These are phyloP conservation scores for Drosophila ezoana DNA, from an alignment of 2,888 invertebrate species.

Conservation along the genomic window DNA sequence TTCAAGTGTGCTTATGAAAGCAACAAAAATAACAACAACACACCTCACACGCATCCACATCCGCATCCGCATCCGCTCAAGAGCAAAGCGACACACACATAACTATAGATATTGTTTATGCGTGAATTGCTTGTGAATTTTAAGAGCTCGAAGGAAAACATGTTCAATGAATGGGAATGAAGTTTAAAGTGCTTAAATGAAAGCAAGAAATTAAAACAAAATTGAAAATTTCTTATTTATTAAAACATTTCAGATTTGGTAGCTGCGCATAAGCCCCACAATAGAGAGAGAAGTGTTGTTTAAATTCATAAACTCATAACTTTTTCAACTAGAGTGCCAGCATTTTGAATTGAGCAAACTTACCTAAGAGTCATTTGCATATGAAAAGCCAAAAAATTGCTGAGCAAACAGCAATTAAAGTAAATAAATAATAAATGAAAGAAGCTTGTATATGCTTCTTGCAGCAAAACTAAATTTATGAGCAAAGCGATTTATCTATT, in stretches of 20 bases:
- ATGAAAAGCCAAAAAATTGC: conserved; percentile 2
- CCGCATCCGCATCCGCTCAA: conserved; percentile 5
- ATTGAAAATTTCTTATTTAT: no score
- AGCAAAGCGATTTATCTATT: conserved; percentile 35
- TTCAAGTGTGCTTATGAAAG: conserved; percentile 59
- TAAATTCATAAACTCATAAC: conserved; percentile 28
- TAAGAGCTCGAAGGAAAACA: neutral
- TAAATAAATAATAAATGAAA: conserved; percentile 33
- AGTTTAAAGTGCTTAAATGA: no score
- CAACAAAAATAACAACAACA: conserved; percentile 17
- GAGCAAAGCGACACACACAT: conserved; percentile 19
- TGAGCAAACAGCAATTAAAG: conserved; percentile 29
- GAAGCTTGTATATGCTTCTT: conserved; percentile 5
- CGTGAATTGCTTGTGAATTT: conserved; percentile 8
- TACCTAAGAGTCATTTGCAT: conserved; percentile 16
- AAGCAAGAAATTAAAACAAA: no score
- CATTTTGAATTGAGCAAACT: neutral
- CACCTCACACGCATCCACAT: conserved; percentile 15
- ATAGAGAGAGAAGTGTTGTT: conserved; percentile 16
- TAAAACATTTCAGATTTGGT: no score
- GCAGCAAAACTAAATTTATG: conserved; percentile 18
- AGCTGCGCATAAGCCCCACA: conserved; percentile 16
- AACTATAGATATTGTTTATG: conserved; percentile 30
- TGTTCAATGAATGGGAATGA: no score
- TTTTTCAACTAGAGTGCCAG: conserved; percentile 2